phyloP scores from a whole-genome alignment of 2,888 invertebrate species.

The Lobophora halterata region DNA sequence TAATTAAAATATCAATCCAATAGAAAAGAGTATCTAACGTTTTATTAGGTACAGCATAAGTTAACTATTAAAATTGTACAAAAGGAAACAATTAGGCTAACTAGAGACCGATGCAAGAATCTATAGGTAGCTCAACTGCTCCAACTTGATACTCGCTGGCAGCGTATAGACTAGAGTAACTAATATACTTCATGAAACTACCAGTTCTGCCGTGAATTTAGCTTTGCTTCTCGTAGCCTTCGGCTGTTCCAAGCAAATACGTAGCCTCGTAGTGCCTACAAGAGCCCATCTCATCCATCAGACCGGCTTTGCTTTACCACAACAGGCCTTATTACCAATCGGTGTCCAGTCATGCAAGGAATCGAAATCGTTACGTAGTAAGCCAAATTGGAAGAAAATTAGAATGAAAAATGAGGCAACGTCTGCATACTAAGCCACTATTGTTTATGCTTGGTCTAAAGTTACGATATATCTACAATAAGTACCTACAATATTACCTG shows the following conservation, averaged over 20 bases:
- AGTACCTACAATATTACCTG: too few relatives aligned
- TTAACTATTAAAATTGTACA: too few relatives aligned
- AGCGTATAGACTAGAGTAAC: too few relatives aligned
- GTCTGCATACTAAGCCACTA: conserved; percentile 12
- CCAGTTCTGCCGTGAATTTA: too few relatives aligned
- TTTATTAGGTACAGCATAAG: too few relatives aligned
- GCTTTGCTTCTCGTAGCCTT: conserved; percentile 6
- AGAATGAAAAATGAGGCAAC: conserved; percentile 20
- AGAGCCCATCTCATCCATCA: conserved; percentile 24
- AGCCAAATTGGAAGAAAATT: conserved; percentile 19
- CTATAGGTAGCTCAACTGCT: too few relatives aligned
- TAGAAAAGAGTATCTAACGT: too few relatives aligned
- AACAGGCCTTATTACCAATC: conserved; percentile 29
- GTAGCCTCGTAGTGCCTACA: conserved; percentile 6
- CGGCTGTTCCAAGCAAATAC: conserved; percentile 10
- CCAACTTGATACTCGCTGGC: too few relatives aligned
- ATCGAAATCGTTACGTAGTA: conserved; percentile 22
- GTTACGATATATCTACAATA: not conserved
- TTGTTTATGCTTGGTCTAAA: conserved; percentile 6
- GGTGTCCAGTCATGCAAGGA: conserved; percentile 24
- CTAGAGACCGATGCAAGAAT: too few relatives aligned
- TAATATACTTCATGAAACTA: too few relatives aligned
- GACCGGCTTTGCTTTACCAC: conserved; percentile 26
- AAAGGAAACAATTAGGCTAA: too few relatives aligned
- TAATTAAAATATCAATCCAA: too few relatives aligned